Evolutionary conservation across 1,140 invertebrate species (phyloP), one percentile per base, ranked within the genome.

Genomic region (Drosophila sproati): DNA sequence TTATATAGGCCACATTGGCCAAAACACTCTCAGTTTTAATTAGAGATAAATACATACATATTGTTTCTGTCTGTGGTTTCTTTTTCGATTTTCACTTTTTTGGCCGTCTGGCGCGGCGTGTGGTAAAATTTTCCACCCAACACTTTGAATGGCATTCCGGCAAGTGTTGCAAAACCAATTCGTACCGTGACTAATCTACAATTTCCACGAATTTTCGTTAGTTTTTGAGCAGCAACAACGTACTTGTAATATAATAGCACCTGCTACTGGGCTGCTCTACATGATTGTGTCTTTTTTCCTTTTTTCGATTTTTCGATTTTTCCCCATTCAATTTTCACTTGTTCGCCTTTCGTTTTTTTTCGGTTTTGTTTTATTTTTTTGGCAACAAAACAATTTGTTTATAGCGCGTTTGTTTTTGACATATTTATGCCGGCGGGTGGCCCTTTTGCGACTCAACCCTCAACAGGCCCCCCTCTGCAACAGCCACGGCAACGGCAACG

Each of bases 371-470:
- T 62, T 68, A 34, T 54, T 50, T 43, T 48, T 80, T 72, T 80
- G 69, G 77, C 71, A 78, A 81, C 78, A 81, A 90, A 90, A 81
- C 86, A 90, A 90, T 90, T 89, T 89, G 86, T 89, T 89, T 89
- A 90, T 85, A 81, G 81, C 81, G 79, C 74, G 59, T 63, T 20
- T 88, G 85, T 71, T 89, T 89, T 89, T 89, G 85, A 89, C 85
- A 89, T 89, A 90, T 89, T 89, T 89, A 90, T 89, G 85, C 85
- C 85, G 80, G 66, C 79, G 77, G 85, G 73, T 74, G 72, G 77
- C 78, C 78, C 75, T 87, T 77, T 69, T 73, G 63, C 20, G 20
- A 20, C 20, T 20, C 20, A 20, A 20, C 20, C 20, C 20, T 20
- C 20, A 20, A 20, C 20, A 20, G 20, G 20, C 20, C 47, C 34